Evolutionary conservation across 2,888 invertebrate species (phyloP), one percentile per base, ranked within the genome.

Genomic region (Hydriomena furcata): DNA sequence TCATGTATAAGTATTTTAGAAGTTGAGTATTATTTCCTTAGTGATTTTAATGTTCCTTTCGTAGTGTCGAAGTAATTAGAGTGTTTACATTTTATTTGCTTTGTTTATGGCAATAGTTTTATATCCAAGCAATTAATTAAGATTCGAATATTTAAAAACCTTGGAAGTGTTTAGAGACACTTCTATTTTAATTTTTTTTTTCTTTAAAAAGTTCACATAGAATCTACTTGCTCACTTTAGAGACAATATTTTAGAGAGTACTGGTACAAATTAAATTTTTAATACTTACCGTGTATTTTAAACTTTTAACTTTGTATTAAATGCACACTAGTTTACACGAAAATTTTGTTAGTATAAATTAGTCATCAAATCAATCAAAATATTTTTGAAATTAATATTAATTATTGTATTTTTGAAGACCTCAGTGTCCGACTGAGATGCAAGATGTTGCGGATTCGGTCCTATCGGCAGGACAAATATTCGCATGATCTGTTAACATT

Each of bases 181-280:
- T n/a, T n/a, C n/a, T n/a, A n/a, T n/a, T n/a, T n/a, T n/a, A n/a
- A n/a, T n/a, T 17, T 4, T 17, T 17, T 17, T 3, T 17, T 17
- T 17, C 2, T 25, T 51, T 49, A 40, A 7, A 23, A 38, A 44
- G 57, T 30, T 41, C 20, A 20, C 41, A 21, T 51, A 61, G 36
- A 58, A 56, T 65, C 60, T 62, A 68, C 24, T 60, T 66, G 82
- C 83, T 85, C 84, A 86, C 65, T 58, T 73, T 81, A 77, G 84
- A 78, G 86, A 84, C 80, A 86, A 84, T 85, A 80, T 71, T 63
- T 68, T 63, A 66, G 74, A 72, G 71, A 77, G n/a, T 76, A 71
- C 79, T 73, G 81, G 88, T 89, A 88, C 88, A 89, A 89, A 89
- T 79, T 88, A 86, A 81, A 68, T 37, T 72, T 73, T 62, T 63